Base-by-base conservation (phyloP, 1,140 invertebrate species). In the Apis cerana region DNA sequence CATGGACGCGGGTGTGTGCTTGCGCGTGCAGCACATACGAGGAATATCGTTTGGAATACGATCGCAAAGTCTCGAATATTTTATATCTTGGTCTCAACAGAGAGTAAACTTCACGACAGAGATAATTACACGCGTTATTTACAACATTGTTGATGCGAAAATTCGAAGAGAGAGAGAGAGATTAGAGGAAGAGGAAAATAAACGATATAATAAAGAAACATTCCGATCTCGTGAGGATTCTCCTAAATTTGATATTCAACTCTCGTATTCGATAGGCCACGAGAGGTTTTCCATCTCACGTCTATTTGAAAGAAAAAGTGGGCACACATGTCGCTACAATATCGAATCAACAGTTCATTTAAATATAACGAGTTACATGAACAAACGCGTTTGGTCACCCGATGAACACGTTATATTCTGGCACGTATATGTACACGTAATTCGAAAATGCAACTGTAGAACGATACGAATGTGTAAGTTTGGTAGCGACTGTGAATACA, bases 361-460 rank as follows among this genome's bases (percentile, higher is more conserved):
- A 87, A 87, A 87, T 87, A 87, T 87, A 87, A 87, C 86, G 86
- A 87, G 85, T 76, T 83, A 69, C 86, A 72, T 67, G 85, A 83
- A 87, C 86, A 75, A 80, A 87, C 83, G 61, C 65, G 61, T 70
- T 84, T 72, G 80, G 33, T 78, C 70, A 70, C 50, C n/a, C 85
- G 74, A 87, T 86, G 85, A 87, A 83, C 80, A 86, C 75, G 85
- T 87, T 86, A 83, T 75, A 61, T 67, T 56, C 17, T 50, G 27
- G 17, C 71, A n/a, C 75, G 67, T 75, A 50, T 86, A 43, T 21
- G 71, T 87, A 86, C 83, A 43, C 21, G 71, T 87, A 86, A 87
- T 87, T 87, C 80, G 86, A 33, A 68, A 48, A 27, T 62, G 21
- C 15, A 79, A 33, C 67, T 62, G 17, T 58, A 70, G 59, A 2